These are phyloP conservation scores for Lepus oiostolus DNA, from an alignment of 2,797 vertebrate genomes.

Conservation along the genomic window DNA sequence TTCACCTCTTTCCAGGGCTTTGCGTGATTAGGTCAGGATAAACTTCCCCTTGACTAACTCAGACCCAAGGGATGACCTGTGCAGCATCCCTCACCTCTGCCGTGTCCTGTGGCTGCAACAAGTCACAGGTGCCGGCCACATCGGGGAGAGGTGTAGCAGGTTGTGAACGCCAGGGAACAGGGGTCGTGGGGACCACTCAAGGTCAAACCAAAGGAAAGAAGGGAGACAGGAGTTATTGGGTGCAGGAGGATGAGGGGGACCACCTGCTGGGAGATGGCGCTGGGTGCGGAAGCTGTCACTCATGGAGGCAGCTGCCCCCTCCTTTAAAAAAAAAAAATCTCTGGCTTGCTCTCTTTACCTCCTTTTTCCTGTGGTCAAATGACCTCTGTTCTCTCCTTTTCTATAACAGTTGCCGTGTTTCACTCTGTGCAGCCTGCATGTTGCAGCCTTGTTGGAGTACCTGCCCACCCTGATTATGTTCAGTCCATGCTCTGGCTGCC, in stretches of 20 bases:
- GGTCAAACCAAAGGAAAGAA: background rate
- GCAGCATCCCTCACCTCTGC: background rate
- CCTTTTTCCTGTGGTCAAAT: background rate
- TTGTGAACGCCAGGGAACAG: no score
- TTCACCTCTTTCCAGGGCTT: background rate
- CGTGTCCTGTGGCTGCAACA: background rate
- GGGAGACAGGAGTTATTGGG: background rate
- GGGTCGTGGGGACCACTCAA: background rate
- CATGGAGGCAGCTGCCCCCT: background rate
- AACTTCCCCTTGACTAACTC: constrained; percentile 24
- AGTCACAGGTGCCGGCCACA: background rate
- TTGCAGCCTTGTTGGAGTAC: background rate
- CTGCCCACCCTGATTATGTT: background rate
- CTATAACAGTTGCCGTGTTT: background rate
- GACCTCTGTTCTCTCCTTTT: background rate
- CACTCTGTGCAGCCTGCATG: background rate
- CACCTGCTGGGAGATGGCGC: background rate
- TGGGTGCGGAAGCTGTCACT: background rate
- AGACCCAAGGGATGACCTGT: background rate
- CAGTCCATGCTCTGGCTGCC: background rate
- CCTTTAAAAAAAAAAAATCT: background rate
- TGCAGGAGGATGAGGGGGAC: background rate
- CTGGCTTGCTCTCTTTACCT: background rate
- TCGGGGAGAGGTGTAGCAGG: background rate
- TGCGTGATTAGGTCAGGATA: background rate